Evolutionary conservation across 2,797 vertebrate genomes (phyloP), one percentile per base, ranked within the genome.

Genomic region (Hoplostethus atlanticus): DNA sequence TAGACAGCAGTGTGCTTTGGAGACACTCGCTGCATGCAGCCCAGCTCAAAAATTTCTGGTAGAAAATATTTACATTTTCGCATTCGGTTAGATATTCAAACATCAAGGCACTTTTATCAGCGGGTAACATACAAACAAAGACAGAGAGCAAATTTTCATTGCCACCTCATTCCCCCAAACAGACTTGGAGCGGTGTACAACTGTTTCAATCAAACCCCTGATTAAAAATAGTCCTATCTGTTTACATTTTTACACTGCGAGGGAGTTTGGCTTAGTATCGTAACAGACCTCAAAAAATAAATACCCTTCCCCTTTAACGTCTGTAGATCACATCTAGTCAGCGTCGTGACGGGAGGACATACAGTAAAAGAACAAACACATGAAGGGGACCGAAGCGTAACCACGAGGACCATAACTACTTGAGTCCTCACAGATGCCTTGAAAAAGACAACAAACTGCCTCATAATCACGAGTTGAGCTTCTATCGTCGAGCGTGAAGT

Each of bases 11-110:
- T 82, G 92, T 73, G 92, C 93, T 92, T 91, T 80, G 80, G 94
- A 94, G 94, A 94, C 91, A 86, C 28, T 60, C 83, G 13, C 84
- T 52, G 82, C 88, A 87, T 82, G 91, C 78, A 72, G 89, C 85
- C 91, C 84, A 77, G 66, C 86, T 88, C 84, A 75, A 91, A 21
- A 90, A 93, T 78, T 89, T 92, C 92, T 91, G 86, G 68, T 54
- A 81, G 89, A 93, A 93, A 93, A 94, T 93, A 93, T 93, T 93
- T 92, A 93, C 88, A 91, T 90, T 91, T 88, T 84, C 76, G 81
- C 78, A 83, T 86, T 86, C 63, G 54, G 91, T 91, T 91, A 87
- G 79, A 90, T 87, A 90, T 73, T 80, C 87, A 82, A 89, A 91
- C 90, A 92, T 92, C 89, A 91, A 92, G 84, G 83, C 76, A 1